Base-by-base conservation (phyloP, 2,888 invertebrate genomes). In the Caenorhabditis sinica region DNA sequence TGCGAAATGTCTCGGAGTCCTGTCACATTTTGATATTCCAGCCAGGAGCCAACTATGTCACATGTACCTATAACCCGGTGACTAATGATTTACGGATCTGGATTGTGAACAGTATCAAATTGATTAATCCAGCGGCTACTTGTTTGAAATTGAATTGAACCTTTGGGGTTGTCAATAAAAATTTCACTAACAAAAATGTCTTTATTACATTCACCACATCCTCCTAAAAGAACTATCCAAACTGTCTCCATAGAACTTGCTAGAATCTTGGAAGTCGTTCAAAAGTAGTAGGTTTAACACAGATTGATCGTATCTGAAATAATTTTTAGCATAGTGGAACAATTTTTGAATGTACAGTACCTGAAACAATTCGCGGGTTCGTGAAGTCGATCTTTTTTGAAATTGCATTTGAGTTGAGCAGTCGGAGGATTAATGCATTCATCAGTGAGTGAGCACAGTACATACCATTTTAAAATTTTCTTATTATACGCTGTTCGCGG, bases 251-350 rank as follows among this genome's bases (percentile, higher is more conserved):
- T 11, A 40, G 51, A 61, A 77, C 28, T 69, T 69, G 9, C 40
- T 15, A 53, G 61, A 40, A 49, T 68, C 58, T n/a, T 61, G 60
- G 15, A 63, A 71, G 11, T 69, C 20, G 25, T 77, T 77, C 5
- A 77, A 36, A 2, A 77, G 33, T 1, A 77, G 23, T 4, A 77
- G 23, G 25, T 77, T 77, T 9, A 77, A 17, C n/a, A 77, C 63
- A 2, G 77, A 69, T 61, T 77, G 77, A 43, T 77, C 69, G 30
- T 60, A 74, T 51, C 74, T 65, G 36, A 33, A 72, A 72, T 43
- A 36, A 66, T n/a, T n/a, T n/a, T n/a, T n/a, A n/a, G n/a, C n/a
- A n/a, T n/a, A 76, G 36, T 28, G 45, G 43, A 60, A 60, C 5
- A 5, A 68, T 28, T 36, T 36, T 9, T 36, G 4, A 6, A 36